Evolutionary conservation across 2,888 invertebrate species (phyloP).

Genomic region (Troides aeacus): DNA sequence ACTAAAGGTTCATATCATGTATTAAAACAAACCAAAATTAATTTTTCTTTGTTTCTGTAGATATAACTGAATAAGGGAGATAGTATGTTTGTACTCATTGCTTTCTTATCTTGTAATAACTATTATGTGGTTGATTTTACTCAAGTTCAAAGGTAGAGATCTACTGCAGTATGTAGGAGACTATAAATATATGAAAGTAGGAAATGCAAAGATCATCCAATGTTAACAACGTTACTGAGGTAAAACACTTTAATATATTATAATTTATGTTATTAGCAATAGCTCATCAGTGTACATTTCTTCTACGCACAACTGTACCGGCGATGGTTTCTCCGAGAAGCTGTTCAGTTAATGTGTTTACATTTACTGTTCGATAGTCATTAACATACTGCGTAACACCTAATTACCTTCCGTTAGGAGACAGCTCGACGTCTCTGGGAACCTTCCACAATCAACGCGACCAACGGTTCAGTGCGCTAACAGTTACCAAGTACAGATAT

Average conservation of each 20-base stretch:
- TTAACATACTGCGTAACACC: conserved; percentile 31
- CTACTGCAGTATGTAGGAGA: no score
- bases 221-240: not conserved
- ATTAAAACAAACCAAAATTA: no score
- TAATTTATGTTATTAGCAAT: conserved; percentile 14
- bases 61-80: no score
- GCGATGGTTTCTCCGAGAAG: conserved; percentile 6
- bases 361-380: conserved; percentile 29
- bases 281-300: conserved; percentile 3
- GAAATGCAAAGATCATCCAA: no score
- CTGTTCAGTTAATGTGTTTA: conserved; percentile 27
- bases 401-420: conserved; percentile 29
- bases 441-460: conserved; percentile 29
- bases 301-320: conserved; percentile 16
- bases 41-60: no score
- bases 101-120: no score
- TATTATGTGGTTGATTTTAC: no score
- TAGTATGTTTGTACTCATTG: no score
- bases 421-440: conserved; percentile 31
- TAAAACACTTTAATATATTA: conserved; percentile 13
- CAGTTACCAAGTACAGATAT: conserved; percentile 32
- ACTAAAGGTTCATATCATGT: no score
- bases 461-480: conserved; percentile 35
- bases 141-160: no score
- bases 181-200: no score